phyloP scores from a whole-genome alignment of 2,797 vertebrate genomes.

The Sebastiscus albofasciatus region DNA sequence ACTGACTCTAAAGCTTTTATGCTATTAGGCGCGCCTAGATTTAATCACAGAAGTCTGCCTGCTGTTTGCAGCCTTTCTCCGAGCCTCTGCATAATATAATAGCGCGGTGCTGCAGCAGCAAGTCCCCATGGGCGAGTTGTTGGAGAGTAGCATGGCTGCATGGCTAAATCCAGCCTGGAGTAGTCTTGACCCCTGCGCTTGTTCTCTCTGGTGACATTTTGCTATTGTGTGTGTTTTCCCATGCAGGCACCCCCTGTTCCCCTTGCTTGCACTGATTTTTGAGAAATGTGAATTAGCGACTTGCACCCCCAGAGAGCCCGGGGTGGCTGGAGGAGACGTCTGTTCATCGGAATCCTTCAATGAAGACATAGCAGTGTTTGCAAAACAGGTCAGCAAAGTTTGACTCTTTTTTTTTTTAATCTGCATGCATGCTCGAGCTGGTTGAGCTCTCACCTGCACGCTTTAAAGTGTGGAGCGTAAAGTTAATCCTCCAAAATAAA shows the following conservation, averaged over 20 bases:
- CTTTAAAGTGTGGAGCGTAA: not conserved
- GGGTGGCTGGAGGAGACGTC: constrained; percentile 99
- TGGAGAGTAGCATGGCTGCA: constrained; percentile 65
- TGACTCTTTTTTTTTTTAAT: constrained; percentile 31
- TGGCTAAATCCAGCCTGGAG: constrained; percentile 75
- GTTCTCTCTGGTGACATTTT: constrained; percentile 84
- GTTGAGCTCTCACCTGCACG: constrained; percentile 33
- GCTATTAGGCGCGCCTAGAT: constrained; percentile 67
- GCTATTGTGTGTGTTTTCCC: constrained; percentile 88
- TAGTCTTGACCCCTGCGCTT: constrained; percentile 76
- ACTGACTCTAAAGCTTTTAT: constrained; percentile 66
- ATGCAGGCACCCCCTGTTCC: constrained; percentile 97
- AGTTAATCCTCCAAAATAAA: constrained; percentile 19
- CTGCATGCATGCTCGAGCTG: constrained; percentile 50
- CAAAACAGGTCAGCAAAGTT: constrained; percentile 95
- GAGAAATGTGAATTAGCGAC: constrained; percentile 99
- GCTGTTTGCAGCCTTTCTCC: constrained; percentile 62
- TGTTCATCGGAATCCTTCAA: constrained; percentile 99
- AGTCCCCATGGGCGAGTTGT: constrained; percentile 71
- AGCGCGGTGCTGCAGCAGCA: constrained; percentile 55
- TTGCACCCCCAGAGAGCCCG: constrained; percentile 98
- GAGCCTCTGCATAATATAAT: constrained; percentile 61
- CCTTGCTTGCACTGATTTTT: constrained; percentile 99
- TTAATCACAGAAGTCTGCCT: constrained; percentile 66
- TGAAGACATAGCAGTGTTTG: constrained; percentile 99